These are phyloP conservation scores for Gymnodraco acuticeps DNA, from an alignment of 2,797 vertebrate species.

Conservation along the genomic window DNA sequence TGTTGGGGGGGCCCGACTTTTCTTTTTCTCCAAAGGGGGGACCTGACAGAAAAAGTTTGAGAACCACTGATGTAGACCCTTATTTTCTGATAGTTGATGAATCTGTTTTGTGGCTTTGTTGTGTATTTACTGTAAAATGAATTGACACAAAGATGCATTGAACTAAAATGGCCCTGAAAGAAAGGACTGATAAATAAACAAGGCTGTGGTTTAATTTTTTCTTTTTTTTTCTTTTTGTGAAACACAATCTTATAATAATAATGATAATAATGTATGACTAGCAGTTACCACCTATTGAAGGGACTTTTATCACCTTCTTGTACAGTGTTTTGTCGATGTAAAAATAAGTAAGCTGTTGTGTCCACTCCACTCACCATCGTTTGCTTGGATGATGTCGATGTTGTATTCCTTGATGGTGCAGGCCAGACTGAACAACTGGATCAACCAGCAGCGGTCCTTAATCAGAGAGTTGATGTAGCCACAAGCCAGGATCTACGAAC, in stretches of 20 bases:
- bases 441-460: slow-evolving; percentile 91
- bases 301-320: neutral
- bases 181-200: slow-evolving; percentile 9
- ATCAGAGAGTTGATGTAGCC: slow-evolving; percentile 91
- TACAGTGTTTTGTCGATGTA: neutral
- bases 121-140: neutral
- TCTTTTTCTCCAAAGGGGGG: too few relatives aligned
- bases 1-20: too few relatives aligned
- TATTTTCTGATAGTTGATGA: neutral
- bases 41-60: too few relatives aligned
- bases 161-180: neutral
- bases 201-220: neutral
- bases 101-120: neutral
- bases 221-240: neutral
- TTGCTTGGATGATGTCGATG: fast-evolving
- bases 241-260: neutral
- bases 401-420: slow-evolving; percentile 97
- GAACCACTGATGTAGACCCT: neutral
- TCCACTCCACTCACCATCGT: slow-evolving; percentile 84
- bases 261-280: neutral
- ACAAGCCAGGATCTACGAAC: slow-evolving; percentile 94
- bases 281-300: neutral
- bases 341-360: neutral
- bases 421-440: slow-evolving; percentile 94
- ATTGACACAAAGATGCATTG: neutral